Base-by-base conservation (phyloP, 2,113 vertebrate genomes). In the Myiagra hebetior region DNA sequence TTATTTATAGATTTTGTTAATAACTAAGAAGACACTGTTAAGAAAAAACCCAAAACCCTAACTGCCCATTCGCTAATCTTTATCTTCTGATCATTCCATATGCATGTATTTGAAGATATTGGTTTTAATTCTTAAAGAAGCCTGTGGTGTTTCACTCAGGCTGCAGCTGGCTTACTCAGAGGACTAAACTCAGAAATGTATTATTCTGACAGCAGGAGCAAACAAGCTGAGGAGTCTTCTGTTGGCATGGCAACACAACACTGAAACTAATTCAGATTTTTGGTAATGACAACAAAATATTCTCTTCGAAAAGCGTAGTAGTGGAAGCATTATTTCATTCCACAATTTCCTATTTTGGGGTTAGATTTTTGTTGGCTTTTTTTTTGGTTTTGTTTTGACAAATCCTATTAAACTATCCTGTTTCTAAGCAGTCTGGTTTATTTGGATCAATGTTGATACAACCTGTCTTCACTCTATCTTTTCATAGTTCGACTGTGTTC, bases 181-280 rank as follows among this genome's bases (percentile, higher is more conserved):
- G 78, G 70, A 83, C 73, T 77, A 79, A 95, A 87, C 47, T 87
- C 91, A 92, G 79, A 89, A 95, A 95, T 64, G 46, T 39, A 56
- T 92, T 96, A 92, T 92, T 95, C 90, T 95, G 84, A 87, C 94
- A 96, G 93, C 35, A 63, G 53, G 64, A 96, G 67, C 86, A 96
- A 94, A 92, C 78, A 95, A 86, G 87, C 75, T 91, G 86, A 78
- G 0, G 15, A 91, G 72, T 63, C 62, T 53, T 86, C 77, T 56
- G 97, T 95, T 92, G 96, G 56, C 95, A 95, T 97, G 81, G 95
- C 81, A 97, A 97, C 81, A 0, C 27, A 87, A 94, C 62, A 86
- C 41, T 87, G 83, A 92, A 95, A 95, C 63, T 85, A 96, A 96
- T 96, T 92, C 91, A 85, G 74, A 31, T 70, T 77, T 86, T 68